phyloP scores from a whole-genome alignment of 2,797 vertebrate genomes.

The Steatocranus sp. region DNA sequence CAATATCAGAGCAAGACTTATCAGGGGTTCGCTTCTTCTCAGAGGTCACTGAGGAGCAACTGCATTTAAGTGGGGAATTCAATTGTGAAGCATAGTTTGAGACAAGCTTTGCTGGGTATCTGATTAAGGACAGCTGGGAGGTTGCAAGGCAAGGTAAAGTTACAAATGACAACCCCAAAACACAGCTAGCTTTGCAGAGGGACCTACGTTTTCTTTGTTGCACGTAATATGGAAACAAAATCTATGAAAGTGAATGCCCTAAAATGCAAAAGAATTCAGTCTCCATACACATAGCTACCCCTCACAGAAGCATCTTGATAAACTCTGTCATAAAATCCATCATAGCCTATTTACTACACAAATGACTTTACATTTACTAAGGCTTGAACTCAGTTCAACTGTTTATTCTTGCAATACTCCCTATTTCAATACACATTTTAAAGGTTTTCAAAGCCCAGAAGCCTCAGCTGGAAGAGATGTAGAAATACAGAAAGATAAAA shows the following conservation, averaged over 20 bases:
- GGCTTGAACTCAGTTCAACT: not conserved
- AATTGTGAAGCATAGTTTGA: conserved; percentile 74
- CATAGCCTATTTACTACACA: not conserved
- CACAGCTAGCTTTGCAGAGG: conserved; percentile 10
- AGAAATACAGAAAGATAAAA: not conserved
- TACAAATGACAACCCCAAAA: conserved; percentile 27
- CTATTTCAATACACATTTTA: not conserved
- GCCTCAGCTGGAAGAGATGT: not conserved
- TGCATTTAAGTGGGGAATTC: conserved; percentile 77
- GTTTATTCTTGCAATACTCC: not conserved
- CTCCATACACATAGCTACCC: not conserved
- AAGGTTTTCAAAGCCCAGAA: not conserved
- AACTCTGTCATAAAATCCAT: not conserved
- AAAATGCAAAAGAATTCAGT: not conserved
- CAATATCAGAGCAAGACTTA: conserved; percentile 84
- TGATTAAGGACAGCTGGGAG: conserved; percentile 51
- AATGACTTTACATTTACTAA: not conserved
- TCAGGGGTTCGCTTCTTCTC: conserved; percentile 73
- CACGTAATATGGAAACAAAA: not conserved
- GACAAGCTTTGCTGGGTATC: conserved; percentile 41
- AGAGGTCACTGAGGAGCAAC: conserved; percentile 78
- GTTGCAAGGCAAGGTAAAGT: conserved; percentile 9
- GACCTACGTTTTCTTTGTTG: not conserved
- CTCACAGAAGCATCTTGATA: not conserved
- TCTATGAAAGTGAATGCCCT: not conserved